phyloP scores from a whole-genome alignment of 2,797 vertebrate species.

The Xyrichtys novacula region DNA sequence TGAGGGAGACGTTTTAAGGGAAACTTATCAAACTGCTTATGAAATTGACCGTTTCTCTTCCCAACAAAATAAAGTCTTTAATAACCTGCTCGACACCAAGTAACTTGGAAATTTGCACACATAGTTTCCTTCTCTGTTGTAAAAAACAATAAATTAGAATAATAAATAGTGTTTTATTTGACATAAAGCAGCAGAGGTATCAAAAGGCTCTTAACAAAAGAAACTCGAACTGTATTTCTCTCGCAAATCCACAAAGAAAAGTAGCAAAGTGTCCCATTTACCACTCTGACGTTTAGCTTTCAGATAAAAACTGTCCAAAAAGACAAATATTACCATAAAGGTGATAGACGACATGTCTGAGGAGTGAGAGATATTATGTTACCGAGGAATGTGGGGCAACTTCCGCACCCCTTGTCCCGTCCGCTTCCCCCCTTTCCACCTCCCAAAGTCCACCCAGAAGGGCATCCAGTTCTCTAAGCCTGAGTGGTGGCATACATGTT shows the following conservation, averaged over 20 bases:
- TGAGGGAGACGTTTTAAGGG: not conserved
- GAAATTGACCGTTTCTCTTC: conserved; percentile 46
- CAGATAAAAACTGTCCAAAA: conserved; percentile 62
- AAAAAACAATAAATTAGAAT: conserved; percentile 94
- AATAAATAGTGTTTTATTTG: conserved; percentile 92
- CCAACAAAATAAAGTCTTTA: conserved; percentile 57
- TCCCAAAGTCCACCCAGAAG: conserved; percentile 59
- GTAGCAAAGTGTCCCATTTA: conserved; percentile 43
- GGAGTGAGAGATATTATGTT: conserved; percentile 48
- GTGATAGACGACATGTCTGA: conserved; percentile 60
- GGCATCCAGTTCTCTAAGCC: conserved; percentile 60
- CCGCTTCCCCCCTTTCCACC: conserved; percentile 40
- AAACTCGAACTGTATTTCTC: conserved; percentile 46
- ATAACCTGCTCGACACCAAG: conserved; percentile 61
- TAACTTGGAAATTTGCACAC: conserved; percentile 77
- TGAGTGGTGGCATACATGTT: conserved; percentile 85
- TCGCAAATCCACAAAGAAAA: conserved; percentile 28
- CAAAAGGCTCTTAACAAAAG: conserved; percentile 67
- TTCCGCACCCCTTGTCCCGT: conserved; percentile 62
- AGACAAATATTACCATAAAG: conserved; percentile 76
- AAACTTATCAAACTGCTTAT: conserved; percentile 35
- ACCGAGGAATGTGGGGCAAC: conserved; percentile 84
- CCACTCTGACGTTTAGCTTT: conserved; percentile 66
- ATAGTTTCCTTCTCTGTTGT: conserved; percentile 69
- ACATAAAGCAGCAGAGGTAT: conserved; percentile 87